Conservation (phyloP, 2,113 vertebrate species). For the Leucoraja erinaceus region DNA sequence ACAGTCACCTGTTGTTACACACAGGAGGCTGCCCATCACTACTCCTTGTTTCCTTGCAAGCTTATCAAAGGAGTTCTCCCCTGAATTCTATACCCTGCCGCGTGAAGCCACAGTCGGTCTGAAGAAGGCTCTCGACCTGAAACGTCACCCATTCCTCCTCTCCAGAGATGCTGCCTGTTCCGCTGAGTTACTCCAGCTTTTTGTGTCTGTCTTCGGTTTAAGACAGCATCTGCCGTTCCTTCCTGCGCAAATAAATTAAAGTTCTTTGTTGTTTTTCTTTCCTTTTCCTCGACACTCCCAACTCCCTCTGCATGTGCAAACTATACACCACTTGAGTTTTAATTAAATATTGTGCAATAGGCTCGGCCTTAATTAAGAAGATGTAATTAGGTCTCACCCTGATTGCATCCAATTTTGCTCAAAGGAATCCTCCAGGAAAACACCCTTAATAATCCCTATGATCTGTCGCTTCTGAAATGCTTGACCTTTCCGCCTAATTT, state of each 20-base stretch:
- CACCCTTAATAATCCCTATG: background rate
- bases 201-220: too few relatives aligned
- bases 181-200: too few relatives aligned
- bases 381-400: background rate
- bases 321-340: background rate
- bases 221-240: too few relatives aligned
- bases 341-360: conserved; percentile 5
- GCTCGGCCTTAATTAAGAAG: conserved; percentile 2
- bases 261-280: background rate
- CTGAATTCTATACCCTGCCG: background rate
- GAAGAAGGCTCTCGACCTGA: too few relatives aligned
- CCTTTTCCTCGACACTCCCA: background rate
- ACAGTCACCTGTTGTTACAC: conserved; percentile 30
- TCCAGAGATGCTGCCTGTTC: too few relatives aligned
- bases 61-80: background rate
- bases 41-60: background rate
- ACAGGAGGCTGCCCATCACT: background rate
- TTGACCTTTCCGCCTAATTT: background rate
- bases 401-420: conserved; percentile 4
- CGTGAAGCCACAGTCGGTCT: background rate
- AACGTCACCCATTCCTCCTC: too few relatives aligned
- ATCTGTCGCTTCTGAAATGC: background rate
- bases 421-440: background rate
- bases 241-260: background rate
- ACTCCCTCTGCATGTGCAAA: background rate